Evolutionary conservation across 2,797 vertebrate species (phyloP), one percentile per base, ranked within the genome.

Genomic region (Hylomyscus alleni): DNA sequence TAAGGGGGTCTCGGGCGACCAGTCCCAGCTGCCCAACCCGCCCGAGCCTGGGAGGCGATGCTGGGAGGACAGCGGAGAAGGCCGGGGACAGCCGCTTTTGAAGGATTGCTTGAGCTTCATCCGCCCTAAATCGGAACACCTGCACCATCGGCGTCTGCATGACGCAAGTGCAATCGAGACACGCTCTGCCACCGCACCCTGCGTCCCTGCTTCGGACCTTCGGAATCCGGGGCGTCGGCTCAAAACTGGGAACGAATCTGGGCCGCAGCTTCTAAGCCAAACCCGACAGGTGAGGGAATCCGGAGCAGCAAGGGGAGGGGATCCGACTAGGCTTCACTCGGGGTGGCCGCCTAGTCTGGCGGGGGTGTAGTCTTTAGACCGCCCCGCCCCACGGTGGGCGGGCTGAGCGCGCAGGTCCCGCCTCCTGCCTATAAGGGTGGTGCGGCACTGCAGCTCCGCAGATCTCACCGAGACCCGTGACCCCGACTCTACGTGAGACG

Each of bases 401-500:
- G 83, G 77, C 24, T 8, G 26, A 29, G 83, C 34, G 62, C 31
- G 31, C 10, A 44, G 62, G 67, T 82, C 76, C 95, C 97, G 72
- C 97, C 97, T 56, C 62, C 72, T 4, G 1, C 62, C 0, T 96
- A 98, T 98, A 98, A 98, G 94, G 11, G 72, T 54, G 34, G 97
- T 97, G 95, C 97, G 94, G 96, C 97, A 97, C 94, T 96, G 95
- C 95, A 95, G 94, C 91, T 94, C 89, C 96, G 97, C 98, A 98
- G 95, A 98, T 98, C 98, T 98, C 98, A 98, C 98, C 29, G 98
- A 98, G 98, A 97, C 95, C 88, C 97, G 98, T 98, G 97, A 72
- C 98, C 81, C 98, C 72, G 96, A 98, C 98, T 98, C 98, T 47
- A 95, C 96, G 98, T 98, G 98, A 98, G 98, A 98, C 95, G 50